Conservation (phyloP, 2,888 invertebrate species). For the Anorthoa munda region DNA sequence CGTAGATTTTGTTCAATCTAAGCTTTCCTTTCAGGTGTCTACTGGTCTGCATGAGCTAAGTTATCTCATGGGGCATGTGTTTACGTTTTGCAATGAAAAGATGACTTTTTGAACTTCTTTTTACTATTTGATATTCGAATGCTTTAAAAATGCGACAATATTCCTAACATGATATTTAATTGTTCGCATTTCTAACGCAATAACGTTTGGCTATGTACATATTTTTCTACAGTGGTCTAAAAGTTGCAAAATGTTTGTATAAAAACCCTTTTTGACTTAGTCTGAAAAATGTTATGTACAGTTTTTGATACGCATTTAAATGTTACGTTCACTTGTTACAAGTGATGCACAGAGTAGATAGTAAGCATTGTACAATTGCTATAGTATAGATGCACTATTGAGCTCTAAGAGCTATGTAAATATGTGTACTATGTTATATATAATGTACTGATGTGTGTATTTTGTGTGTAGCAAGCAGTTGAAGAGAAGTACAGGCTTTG, state of each 20-base stretch:
- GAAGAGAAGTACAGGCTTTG: constrained; percentile 98
- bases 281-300: constrained; percentile 59
- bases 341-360: constrained; percentile 75
- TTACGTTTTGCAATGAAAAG: constrained; percentile 56
- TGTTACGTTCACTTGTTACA: constrained; percentile 42
- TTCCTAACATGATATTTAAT: not conserved
- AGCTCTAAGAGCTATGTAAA: constrained; percentile 65
- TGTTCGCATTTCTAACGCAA: constrained; percentile 21
- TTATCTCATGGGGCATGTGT: constrained; percentile 52
- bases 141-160: constrained; percentile 28
- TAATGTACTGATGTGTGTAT: constrained; percentile 58
- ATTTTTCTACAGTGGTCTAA: not conserved
- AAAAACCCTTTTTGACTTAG: constrained; percentile 37
- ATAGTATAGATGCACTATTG: constrained; percentile 69
- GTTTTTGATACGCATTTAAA: constrained; percentile 36
- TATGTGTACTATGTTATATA: constrained; percentile 13
- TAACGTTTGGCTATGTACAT: not conserved
- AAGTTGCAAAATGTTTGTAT: constrained; percentile 56
- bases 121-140: not conserved
- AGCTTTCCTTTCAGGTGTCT: constrained; percentile 75
- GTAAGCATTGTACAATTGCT: constrained; percentile 71
- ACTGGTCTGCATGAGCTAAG: constrained; percentile 64
- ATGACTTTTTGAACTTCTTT: not conserved
- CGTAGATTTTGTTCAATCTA: constrained; percentile 78
- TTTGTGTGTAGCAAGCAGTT: constrained; percentile 95